These are phyloP conservation scores for Erpornis zantholeuca DNA, from an alignment of 2,113 vertebrate genomes.

Conservation along the genomic window DNA sequence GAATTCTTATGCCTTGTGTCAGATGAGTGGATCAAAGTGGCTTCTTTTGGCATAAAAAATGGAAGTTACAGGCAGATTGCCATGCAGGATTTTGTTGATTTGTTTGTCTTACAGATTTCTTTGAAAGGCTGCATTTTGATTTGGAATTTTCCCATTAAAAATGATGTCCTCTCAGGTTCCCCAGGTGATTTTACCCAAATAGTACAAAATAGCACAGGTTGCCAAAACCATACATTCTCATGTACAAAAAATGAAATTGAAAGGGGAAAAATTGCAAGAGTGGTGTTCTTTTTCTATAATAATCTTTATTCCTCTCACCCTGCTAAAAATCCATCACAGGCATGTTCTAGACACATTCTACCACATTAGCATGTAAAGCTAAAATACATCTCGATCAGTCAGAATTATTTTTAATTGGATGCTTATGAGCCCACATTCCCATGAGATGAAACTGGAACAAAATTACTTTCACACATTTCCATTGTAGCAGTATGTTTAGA, in stretches of 20 bases:
- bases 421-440: slow-evolving; percentile 31
- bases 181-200: neutral
- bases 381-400: neutral
- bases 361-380: neutral
- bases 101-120: neutral
- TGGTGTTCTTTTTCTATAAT: neutral
- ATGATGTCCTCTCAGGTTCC: neutral
- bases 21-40: neutral
- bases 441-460: slow-evolving; percentile 27
- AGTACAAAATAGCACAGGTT: neutral
- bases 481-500: neutral
- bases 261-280: neutral
- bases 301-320: neutral
- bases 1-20: slow-evolving; percentile 25
- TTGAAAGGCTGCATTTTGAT: neutral
- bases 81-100: neutral
- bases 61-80: neutral
- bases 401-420: slow-evolving; percentile 19
- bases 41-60: neutral
- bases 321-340: neutral
- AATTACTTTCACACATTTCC: slow-evolving; percentile 48
- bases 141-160: neutral
- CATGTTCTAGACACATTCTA: neutral
- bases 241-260: neutral
- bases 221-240: neutral